A percentile compares a stretch with the other conserved stretches of the same genome.
These are phyloP conservation scores for Lithophane semibrunnea DNA, from an alignment of 2,888 invertebrate species.

Conservation along the genomic window DNA sequence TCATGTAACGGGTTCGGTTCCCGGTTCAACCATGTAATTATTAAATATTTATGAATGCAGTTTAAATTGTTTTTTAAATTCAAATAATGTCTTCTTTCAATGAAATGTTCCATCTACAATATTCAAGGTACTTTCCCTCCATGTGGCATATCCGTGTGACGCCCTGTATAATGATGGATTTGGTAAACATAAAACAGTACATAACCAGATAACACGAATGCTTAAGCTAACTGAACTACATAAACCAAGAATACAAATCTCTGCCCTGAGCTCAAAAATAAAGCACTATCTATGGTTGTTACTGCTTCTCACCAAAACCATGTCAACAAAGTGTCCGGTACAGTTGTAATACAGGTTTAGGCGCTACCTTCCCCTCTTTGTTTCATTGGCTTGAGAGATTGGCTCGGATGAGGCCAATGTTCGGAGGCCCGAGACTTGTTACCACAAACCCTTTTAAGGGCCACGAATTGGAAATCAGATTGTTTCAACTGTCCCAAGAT, in stretches of 20 bases:
- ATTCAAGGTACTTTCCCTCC: too few species aligned
- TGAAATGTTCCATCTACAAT: too few species aligned
- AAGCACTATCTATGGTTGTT: neutral
- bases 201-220: neutral
- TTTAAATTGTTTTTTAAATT: too few species aligned
- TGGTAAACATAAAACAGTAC: too few species aligned
- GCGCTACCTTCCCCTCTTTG: constrained; percentile 71
- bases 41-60: too few species aligned
- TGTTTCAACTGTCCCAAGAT: constrained; percentile 73
- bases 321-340: constrained; percentile 10
- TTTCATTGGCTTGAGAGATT: constrained; percentile 66
- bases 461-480: constrained; percentile 81
- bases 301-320: constrained; percentile 8
- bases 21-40: too few species aligned
- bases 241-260: neutral
- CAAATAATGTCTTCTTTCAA: too few species aligned
- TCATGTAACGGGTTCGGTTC: too few species aligned
- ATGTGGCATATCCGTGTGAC: too few species aligned
- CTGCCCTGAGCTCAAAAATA: constrained; percentile 1
- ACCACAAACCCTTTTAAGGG: constrained; percentile 71
- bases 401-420: constrained; percentile 69
- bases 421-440: constrained; percentile 64
- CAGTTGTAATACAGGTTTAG: constrained; percentile 39
- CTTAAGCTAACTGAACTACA: neutral
- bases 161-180: neutral